phyloP scores from a whole-genome alignment of 2,797 vertebrate species.

The Enteromius viviparus region DNA sequence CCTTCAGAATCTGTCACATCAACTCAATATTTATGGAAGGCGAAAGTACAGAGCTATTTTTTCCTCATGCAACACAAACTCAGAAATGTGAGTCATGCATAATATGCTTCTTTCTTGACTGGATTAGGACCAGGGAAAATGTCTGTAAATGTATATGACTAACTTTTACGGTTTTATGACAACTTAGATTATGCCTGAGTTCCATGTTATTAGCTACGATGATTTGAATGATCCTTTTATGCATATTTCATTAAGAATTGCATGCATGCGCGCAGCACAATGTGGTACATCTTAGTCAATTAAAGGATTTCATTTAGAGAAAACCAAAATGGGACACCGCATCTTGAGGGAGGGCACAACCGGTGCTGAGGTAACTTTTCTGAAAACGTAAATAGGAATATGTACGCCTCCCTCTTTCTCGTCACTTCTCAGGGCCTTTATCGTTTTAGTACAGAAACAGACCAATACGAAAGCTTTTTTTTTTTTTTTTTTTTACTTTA shows the following conservation, averaged over 20 bases:
- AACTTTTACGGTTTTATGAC: constrained; percentile 5
- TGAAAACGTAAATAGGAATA: constrained; percentile 3
- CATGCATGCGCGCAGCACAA: constrained; percentile 11
- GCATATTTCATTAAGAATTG: neutral
- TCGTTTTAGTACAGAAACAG: constrained; percentile 80
- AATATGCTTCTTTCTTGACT: constrained; percentile 12
- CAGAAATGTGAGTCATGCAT: constrained; percentile 12
- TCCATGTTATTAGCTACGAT: constrained; percentile 3
- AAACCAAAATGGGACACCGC: constrained; percentile 49
- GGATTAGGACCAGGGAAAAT: constrained; percentile 31
- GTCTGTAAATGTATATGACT: constrained; percentile 27
- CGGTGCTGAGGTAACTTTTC: constrained; percentile 29
- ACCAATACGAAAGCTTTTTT: constrained; percentile 46
- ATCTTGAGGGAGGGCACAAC: constrained; percentile 1
- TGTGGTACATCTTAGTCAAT: constrained; percentile 13
- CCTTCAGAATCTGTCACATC: constrained; percentile 64
- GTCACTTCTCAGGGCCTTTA: constrained; percentile 76
- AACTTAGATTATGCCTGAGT: neutral
- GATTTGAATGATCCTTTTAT: constrained; percentile 20
- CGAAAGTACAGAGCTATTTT: constrained; percentile 13
- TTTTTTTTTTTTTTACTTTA: neutral
- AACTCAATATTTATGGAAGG: constrained; percentile 65
- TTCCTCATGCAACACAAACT: constrained; percentile 13
- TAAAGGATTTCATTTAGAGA: constrained; percentile 25
- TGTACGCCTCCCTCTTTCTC: constrained; percentile 19